These are phyloP conservation scores for Sebastes steindachneri DNA, from an alignment of 2,797 vertebrate species.

Conservation along the genomic window DNA sequence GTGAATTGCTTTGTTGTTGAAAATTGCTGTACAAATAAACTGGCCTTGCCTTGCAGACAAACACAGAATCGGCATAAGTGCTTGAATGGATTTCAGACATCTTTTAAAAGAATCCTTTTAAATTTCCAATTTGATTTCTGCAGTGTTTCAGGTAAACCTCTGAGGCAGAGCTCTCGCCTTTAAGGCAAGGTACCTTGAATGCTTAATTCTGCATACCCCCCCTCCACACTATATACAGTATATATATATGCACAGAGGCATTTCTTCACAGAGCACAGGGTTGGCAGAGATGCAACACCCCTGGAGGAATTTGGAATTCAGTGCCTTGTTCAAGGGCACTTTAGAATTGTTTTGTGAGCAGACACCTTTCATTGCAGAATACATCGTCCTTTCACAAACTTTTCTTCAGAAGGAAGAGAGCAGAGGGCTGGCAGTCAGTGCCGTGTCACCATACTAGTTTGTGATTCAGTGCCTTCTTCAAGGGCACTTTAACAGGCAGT, in stretches of 20 bases:
- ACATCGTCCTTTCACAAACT: conserved; percentile 59
- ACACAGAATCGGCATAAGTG: background rate
- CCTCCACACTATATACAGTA: background rate
- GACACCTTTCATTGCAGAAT: conserved; percentile 61
- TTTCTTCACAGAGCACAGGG: conserved; percentile 34
- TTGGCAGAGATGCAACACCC: conserved; percentile 55
- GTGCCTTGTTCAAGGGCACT: conserved; percentile 70
- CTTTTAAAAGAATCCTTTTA: background rate
- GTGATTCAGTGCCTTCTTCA: conserved; percentile 66
- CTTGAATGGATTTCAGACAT: background rate
- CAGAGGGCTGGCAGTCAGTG: conserved; percentile 42
- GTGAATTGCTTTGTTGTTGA: background rate
- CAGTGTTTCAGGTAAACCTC: background rate
- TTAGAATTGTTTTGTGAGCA: conserved; percentile 55
- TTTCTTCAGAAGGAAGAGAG: conserved; percentile 52
- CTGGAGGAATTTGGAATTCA: conserved; percentile 62
- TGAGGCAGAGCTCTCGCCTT: conserved; percentile 1
- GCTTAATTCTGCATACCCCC: conserved; percentile 11
- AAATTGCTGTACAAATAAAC: background rate
- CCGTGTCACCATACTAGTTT: conserved; percentile 49
- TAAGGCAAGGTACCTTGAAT: background rate
- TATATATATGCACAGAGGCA: conserved; percentile 27
- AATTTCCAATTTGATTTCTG: background rate
- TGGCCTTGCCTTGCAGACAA: background rate
- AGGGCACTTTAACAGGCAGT: conserved; percentile 63